phyloP scores from a whole-genome alignment of 2,888 invertebrate genomes.

The Scaptomyza flava region DNA sequence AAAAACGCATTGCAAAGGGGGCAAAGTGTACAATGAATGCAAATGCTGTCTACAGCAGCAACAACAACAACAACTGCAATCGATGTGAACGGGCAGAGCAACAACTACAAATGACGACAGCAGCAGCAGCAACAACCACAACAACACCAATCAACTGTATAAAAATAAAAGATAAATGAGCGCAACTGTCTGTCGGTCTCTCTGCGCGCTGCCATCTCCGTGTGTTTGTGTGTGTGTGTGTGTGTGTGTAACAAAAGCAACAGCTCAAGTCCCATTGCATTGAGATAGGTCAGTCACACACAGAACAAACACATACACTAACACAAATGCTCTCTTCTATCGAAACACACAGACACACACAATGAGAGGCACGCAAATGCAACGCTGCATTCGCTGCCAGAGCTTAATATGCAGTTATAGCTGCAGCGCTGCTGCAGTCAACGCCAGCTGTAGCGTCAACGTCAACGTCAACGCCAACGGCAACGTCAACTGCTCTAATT shows the following conservation, averaged over 20 bases:
- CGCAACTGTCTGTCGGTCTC: constrained; percentile 46
- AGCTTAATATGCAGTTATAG: constrained; percentile 56
- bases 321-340: constrained; percentile 15
- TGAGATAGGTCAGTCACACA: constrained; percentile 82
- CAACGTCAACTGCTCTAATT: constrained; percentile 72
- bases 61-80: constrained; percentile 34
- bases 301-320: constrained; percentile 37
- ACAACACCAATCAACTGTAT: constrained; percentile 51
- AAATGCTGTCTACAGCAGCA: constrained; percentile 56
- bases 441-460: constrained; percentile 27
- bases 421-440: constrained; percentile 42
- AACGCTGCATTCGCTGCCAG: constrained; percentile 59
- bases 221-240: constrained; percentile 12
- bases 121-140: constrained; percentile 41
- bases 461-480: constrained; percentile 38
- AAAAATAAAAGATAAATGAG: constrained; percentile 77
- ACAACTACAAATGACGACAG: constrained; percentile 44
- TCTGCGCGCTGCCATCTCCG: constrained; percentile 11
- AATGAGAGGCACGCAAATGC: constrained; percentile 50
- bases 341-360: constrained; percentile 23
- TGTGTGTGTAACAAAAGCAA: constrained; percentile 60
- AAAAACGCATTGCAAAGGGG: constrained; percentile 65
- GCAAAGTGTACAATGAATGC: constrained; percentile 73
- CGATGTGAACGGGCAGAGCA: constrained; percentile 53
- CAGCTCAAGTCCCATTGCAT: constrained; percentile 78